Base-by-base conservation (phyloP, 2,797 vertebrate genomes). In the Dryobates pubescens region DNA sequence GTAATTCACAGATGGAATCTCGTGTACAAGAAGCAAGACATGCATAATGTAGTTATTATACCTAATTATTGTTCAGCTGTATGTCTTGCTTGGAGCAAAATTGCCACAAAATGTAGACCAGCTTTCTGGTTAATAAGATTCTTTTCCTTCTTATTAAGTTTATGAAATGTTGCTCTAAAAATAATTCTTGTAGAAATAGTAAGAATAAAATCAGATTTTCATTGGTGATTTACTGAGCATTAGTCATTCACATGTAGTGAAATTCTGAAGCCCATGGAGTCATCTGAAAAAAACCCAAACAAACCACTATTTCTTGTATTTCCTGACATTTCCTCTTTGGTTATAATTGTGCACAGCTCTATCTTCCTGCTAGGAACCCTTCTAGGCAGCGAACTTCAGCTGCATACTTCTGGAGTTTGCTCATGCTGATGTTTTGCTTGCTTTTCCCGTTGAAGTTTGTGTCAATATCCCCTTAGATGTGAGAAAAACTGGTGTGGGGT, bases 111-210 rank as follows among this genome's bases (percentile, higher is more conserved):
- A 95, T 88, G 87, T 65, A 90, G 77, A 67, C 62, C 89, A 92
- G 89, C 81, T 96, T 96, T 96, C 96, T 96, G 73, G 86, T 90
- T 97, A 95, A 96, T 80, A 72, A 47, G 81, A 90, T 92, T 92
- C 91, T 51, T 89, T 47, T 72, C 83, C 75, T 94, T 86, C 82
- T 93, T 96, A 96, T 96, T 95, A 86, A 91, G 62, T 95, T 97
- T 92, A 90, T 84, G 86, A 95, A 95, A 91, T 79, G 89, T 90
- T 95, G 79, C 74, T 95, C 80, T 89, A 70, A 96, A 95, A 94
- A 84, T 84, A 94, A 92, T 91, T 88, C 72, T 78, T 91, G 80
- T 84, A 58, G 53, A 88, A 92, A 94, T 78, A 30, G 13, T 38
- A 69, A 86, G 84, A 77, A 71, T 79, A 88, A 93, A 93, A 61